Evolutionary conservation across 1,140 invertebrate genomes (phyloP).

Genomic region (Arctopsyche grandis): DNA sequence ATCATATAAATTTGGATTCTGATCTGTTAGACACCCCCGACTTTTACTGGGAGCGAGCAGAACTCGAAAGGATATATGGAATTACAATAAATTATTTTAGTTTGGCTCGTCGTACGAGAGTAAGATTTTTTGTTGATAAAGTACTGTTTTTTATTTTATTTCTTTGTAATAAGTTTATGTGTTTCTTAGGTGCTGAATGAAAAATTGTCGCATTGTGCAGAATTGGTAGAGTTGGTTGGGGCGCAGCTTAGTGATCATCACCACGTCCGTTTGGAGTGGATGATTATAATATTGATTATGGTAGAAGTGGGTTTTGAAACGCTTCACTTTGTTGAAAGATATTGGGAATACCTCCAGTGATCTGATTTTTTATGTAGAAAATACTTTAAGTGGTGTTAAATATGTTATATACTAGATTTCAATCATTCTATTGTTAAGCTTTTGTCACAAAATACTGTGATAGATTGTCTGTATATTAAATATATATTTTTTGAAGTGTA

Average conservation of each 20-base stretch:
- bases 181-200: constrained; percentile 88
- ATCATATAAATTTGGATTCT: constrained; percentile 91
- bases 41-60: constrained; percentile 96
- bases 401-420: no score
- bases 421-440: no score
- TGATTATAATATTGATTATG: constrained; percentile 96
- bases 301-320: constrained; percentile 92
- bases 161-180: constrained; percentile 40
- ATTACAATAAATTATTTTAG: constrained; percentile 85
- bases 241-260: constrained; percentile 90
- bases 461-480: no score
- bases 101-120: constrained; percentile 84
- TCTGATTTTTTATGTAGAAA: neutral
- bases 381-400: neutral
- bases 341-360: constrained; percentile 44
- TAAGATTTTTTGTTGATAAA: constrained; percentile 57
- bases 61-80: constrained; percentile 84
- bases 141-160: constrained; percentile 29
- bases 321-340: constrained; percentile 79
- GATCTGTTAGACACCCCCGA: constrained; percentile 94
- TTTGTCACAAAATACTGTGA: no score
- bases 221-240: constrained; percentile 87
- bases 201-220: constrained; percentile 91
- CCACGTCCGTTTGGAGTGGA: constrained; percentile 92
- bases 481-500: no score